Evolutionary conservation across 2,888 invertebrate genomes (phyloP).

Genomic region (Cheilosia variabilis): DNA sequence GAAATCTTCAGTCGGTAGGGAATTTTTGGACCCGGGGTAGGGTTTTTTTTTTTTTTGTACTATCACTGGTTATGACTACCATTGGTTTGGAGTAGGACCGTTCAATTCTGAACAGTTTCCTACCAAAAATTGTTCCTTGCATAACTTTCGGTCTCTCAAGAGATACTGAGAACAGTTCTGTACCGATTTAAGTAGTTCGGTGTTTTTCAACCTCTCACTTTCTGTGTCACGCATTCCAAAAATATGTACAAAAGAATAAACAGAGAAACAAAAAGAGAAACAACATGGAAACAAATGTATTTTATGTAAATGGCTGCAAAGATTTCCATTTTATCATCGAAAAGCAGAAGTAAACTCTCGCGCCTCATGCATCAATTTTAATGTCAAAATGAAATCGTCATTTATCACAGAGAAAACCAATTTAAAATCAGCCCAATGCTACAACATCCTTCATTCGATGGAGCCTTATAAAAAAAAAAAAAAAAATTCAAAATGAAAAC

Average conservation of each 20-base stretch:
- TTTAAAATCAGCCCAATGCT: slow-evolving; percentile 68
- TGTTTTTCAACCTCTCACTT: too few species aligned
- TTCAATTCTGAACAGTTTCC: neutral
- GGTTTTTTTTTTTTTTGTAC: too few species aligned
- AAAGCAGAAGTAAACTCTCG: slow-evolving; percentile 33
- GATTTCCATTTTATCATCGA: slow-evolving; percentile 48
- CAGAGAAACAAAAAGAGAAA: neutral
- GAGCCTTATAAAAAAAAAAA: slow-evolving; percentile 12
- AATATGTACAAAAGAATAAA: neutral
- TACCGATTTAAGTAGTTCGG: too few species aligned
- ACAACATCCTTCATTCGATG: slow-evolving; percentile 49
- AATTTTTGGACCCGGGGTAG: too few species aligned
- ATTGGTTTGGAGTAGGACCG: neutral
- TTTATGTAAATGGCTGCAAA: slow-evolving; percentile 26
- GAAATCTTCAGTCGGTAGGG: too few species aligned
- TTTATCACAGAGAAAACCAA: slow-evolving; percentile 69
- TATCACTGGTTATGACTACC: too few species aligned
- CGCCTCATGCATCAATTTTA: slow-evolving; percentile 57
- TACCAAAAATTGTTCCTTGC: neutral
- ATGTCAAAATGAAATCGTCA: slow-evolving; percentile 71
- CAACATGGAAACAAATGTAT: slow-evolving; percentile 44
- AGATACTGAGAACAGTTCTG: too few species aligned
- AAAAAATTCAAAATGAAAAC: neutral
- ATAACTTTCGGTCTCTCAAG: neutral
- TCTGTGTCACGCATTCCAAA: too few species aligned